Base-by-base conservation (phyloP, 2,888 invertebrate species). In the Acrobasis consociella region DNA sequence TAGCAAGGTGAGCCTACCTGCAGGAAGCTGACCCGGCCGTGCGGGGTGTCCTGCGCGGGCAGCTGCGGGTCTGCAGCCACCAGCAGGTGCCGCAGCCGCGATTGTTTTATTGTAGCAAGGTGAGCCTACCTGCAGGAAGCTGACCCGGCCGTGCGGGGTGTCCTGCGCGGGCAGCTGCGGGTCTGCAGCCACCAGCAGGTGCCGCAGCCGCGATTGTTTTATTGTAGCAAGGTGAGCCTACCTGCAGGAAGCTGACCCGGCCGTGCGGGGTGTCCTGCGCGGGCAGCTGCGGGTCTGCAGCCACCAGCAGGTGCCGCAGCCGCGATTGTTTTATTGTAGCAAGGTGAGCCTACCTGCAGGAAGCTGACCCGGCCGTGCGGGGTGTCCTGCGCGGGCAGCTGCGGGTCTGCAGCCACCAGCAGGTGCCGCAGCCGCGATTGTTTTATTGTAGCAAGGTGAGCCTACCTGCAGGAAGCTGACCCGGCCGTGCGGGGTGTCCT, bases 121-220 rank as follows among this genome's bases (percentile, higher is more conserved):
- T n/a, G 7, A 39, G 7, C 9, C 39, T 31, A 89, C 93, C 85
- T 94, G 94, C 37, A 96, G 87, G 77, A 97, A 97, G 71, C 94
- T 94, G 0, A 97, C 96, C 1, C 92, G 87, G 0, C 98, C 98
- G 76, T 96, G 95, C 0, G 96, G 95, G 0, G 97, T 96, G 53
- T 93, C 87, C 0, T 95, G 92, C 1, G 93, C 87, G 2, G 93
- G 91, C 17, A 99, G 89, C 75, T 97, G 97, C 0, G 96, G 94
- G 86, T 99, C 99, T 31, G 94, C 94, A 0, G 96, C 95, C 89
- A 99, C 97, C 46, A 99, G 90, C 93, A 99, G 95, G 86, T 98
- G 98, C 15, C 86, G 70, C 42, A 89, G 70, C 8, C 85, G 72
- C 5, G 78, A 74, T n/a, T n/a, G n/a, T n/a, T n/a, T n/a, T n/a